Base-by-base conservation (phyloP, 2,113 vertebrate species). In the Chamaea fasciata region DNA sequence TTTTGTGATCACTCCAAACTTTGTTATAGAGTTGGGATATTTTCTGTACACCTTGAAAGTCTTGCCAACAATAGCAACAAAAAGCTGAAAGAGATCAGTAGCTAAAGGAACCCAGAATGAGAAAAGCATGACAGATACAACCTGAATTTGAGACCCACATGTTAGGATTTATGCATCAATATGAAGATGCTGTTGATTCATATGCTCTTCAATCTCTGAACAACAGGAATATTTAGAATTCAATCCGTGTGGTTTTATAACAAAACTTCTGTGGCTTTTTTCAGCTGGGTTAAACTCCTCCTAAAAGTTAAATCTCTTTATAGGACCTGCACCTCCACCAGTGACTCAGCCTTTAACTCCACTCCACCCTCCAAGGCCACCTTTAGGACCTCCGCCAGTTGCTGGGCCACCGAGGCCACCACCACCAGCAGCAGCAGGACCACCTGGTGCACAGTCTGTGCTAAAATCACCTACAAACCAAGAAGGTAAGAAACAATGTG, bases 291-390 rank as follows among this genome's bases (percentile, higher is more conserved):
- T 92, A 26, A 90, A 70, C 41, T 64, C 49, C 21, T 56, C 5
- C 17, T 91, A 81, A 96, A 95, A 94, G 83, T 60, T 27, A 42
- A 42, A 64, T 97, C 41, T 98, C 81, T 94, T 76, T 62, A 13
- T 93, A 99, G 99, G 98, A 67, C 67, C 97, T 87, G 94, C 85
- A 77, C 97, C 98, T 50, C 97, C 97, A 68, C 98, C 98, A 39
- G 89, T 97, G 95, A 98, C 97, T 96, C 98, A 98, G 74, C 94
- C 98, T 97, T 75, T 96, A 87, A 94, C 98, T 83, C 96, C 98
- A 33, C 89, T 97, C 69, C 99, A 98, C 80, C 98, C 98, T 49
- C 97, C 84, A 53, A 97, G 98, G 94, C 97, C 96, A 87, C 95
- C 97, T 44, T 97, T 98, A 89, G 98, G 97, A 37, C 96, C 98